Conservation (phyloP, 2,888 invertebrate genomes). For the Chloroclysta siterata region DNA sequence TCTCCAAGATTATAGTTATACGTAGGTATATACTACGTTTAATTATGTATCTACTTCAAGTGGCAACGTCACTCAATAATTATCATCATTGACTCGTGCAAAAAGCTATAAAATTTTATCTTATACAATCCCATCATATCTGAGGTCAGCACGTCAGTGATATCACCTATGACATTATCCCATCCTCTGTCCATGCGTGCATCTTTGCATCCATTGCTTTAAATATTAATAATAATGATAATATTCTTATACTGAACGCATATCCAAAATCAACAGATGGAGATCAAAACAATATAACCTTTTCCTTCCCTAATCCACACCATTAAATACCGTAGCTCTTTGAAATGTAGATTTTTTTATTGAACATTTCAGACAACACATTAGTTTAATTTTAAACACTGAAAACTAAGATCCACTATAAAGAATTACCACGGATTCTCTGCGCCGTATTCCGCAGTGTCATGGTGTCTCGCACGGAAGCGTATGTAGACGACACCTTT, state of each 20-base stretch:
- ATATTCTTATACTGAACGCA: not conserved
- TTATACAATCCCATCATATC: constrained; percentile 7
- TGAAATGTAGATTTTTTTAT: not conserved
- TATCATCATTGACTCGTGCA: constrained; percentile 13
- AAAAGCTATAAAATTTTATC: constrained; percentile 15
- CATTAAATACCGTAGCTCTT: not conserved
- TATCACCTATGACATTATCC: constrained; percentile 8
- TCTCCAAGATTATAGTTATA: not conserved
- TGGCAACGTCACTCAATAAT: constrained; percentile 1
- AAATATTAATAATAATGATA: no score
- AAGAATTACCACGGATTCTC: no score
- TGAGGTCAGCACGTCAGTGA: constrained; percentile 14
- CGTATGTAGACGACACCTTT: no score
- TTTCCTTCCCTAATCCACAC: not conserved
- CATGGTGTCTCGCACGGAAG: no score
- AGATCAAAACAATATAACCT: not conserved
- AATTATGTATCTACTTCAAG: not conserved
- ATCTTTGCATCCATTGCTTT: no score
- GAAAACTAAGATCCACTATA: no score
- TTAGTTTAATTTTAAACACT: no score
- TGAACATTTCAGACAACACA: no score
- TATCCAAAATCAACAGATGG: not conserved
- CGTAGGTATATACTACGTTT: not conserved
- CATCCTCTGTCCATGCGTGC: no score
- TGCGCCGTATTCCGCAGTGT: no score